phyloP scores from a whole-genome alignment of 2,888 invertebrate genomes.

The Protodeltote pygarga region DNA sequence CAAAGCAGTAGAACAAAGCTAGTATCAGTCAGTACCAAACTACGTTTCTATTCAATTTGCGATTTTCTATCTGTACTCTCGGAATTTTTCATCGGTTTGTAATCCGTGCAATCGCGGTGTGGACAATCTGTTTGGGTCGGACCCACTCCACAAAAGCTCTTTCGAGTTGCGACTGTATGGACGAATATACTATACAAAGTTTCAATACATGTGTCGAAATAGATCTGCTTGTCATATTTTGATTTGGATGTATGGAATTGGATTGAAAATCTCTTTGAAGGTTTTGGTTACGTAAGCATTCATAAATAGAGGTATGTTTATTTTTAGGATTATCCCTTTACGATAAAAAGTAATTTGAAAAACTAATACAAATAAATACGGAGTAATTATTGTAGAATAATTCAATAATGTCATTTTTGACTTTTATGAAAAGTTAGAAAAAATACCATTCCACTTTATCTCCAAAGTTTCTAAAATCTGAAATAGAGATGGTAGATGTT shows the following conservation, averaged over 20 bases:
- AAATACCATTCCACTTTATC: too few species aligned
- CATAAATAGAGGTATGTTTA: too few species aligned
- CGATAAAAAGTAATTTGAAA: too few species aligned
- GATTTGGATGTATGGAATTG: neutral
- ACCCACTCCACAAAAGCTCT: conserved; percentile 55
- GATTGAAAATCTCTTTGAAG: neutral
- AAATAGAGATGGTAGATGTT: too few species aligned
- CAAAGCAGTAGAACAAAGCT: conserved; percentile 60
- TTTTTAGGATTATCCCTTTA: too few species aligned
- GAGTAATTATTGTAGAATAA: too few species aligned
- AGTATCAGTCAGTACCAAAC: conserved; percentile 58
- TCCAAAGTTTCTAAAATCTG: too few species aligned
- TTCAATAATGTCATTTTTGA: too few species aligned
- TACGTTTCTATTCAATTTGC: conserved; percentile 74
- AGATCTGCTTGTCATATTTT: conserved; percentile 19
- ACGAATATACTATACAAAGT: conserved; percentile 29
- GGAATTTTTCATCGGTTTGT: conserved; percentile 76
- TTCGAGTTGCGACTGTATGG: conserved; percentile 28
- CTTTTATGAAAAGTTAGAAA: too few species aligned
- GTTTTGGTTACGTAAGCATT: neutral
- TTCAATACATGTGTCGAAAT: conserved; percentile 15
- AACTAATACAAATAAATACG: too few species aligned
- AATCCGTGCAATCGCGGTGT: conserved; percentile 65
- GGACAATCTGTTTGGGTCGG: conserved; percentile 46
- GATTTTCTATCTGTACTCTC: conserved; percentile 62